These are phyloP conservation scores for Mandrillus leucophaeus DNA, from an alignment of 2,113 vertebrate genomes.

Conservation along the genomic window DNA sequence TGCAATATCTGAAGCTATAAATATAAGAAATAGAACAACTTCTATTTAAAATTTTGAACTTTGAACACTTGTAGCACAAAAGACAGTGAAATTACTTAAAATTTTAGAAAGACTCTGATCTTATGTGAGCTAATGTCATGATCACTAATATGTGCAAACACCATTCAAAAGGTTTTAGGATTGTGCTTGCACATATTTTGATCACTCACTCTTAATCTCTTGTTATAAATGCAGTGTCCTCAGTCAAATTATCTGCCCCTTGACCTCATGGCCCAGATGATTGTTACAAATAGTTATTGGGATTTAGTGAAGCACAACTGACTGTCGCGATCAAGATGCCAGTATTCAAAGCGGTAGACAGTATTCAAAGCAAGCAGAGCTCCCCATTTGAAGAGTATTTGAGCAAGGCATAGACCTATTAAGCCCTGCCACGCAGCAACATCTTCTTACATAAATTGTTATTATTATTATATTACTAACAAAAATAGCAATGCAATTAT, in stretches of 20 bases:
- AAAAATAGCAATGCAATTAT: background rate
- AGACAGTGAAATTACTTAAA: background rate
- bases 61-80: background rate
- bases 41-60: background rate
- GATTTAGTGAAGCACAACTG: background rate
- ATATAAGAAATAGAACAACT: background rate
- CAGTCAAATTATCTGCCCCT: background rate
- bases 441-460: background rate
- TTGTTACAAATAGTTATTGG: background rate
- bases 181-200: too few relatives aligned
- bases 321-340: background rate
- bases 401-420: background rate
- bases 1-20: background rate
- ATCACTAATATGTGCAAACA: accelerated
- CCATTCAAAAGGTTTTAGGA: background rate
- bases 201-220: too few relatives aligned
- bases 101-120: background rate
- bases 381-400: background rate
- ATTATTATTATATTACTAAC: background rate
- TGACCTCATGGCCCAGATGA: too few relatives aligned
- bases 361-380: background rate
- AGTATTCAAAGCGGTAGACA: background rate
- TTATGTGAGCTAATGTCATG: too few relatives aligned
- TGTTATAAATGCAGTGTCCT: background rate
- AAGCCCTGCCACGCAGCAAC: background rate